Evolutionary conservation across 2,113 vertebrate genomes (phyloP), one percentile per base, ranked within the genome.

Genomic region (Polypterus bichir): DNA sequence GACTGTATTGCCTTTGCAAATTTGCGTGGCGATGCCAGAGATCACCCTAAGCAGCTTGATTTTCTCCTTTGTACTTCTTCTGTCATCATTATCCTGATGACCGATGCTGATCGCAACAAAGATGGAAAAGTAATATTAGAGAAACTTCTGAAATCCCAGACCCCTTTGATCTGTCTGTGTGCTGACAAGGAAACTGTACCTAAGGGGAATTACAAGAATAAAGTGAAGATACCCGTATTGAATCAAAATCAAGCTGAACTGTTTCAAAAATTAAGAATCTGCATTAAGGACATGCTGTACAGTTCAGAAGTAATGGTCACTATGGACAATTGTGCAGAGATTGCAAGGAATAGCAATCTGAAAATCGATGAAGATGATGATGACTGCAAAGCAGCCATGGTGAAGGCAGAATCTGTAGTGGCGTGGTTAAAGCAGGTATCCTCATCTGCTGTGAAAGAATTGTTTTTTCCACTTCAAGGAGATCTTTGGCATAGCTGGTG

Each of bases 381-480:
- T 0, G 27, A 48, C 0, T 75, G 75, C 9, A 47, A 66, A 63
- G 55, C 11, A 47, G 71, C 73, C 62, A 68, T 66, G 57, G 9
- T 1, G 57, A 60, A 65, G 27, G 68, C 68, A 8, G 4, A 61
- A 6, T 51, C 0, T 0, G 44, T 79, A 49, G 44, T 74, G 48
- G 6, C 52, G 1, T 59, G 73, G 7, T 57, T 81, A 59, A 66
- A 58, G 62, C 27, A 57, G 44, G n/a, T 70, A 48, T 61, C 71
- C 5, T 5, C 79, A 49, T 62, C 0, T 48, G 59, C 75, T 53
- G 66, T 78, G 49, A 82, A 82, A 48, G 62, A 75, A 44, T 48
- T 9, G 5, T 62, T 79, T 0, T 59, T 83, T 54, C 73, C 79
- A 1, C 74, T 82, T 52, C 78, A 81, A 55, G 70, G 74, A 48